phyloP scores from a whole-genome alignment of 2,888 invertebrate genomes.

The Meiosimyza platycephala region DNA sequence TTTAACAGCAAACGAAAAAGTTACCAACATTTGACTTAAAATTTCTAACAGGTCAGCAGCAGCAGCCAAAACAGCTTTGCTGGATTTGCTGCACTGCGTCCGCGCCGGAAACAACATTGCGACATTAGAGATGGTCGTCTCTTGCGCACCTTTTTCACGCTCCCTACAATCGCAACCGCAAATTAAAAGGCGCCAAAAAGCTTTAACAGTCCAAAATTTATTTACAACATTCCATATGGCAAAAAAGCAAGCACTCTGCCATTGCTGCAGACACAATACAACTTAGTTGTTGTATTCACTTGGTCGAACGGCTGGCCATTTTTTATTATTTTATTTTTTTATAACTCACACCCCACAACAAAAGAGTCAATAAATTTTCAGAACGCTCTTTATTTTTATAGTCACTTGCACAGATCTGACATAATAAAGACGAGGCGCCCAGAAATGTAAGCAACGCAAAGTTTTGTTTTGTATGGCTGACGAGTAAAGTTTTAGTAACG shows the following conservation, averaged over 20 bases:
- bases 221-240: not conserved
- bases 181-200: not conserved
- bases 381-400: constrained; percentile 58
- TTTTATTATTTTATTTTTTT: constrained; percentile 41
- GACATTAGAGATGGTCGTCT: constrained; percentile 14
- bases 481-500: not conserved
- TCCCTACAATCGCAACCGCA: not conserved
- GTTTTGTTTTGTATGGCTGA: not conserved
- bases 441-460: constrained; percentile 46
- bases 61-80: constrained; percentile 38
- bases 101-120: constrained; percentile 29
- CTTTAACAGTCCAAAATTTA: not conserved
- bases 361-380: constrained; percentile 60
- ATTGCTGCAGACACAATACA: not conserved
- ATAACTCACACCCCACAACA: constrained; percentile 53
- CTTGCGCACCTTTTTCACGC: not conserved
- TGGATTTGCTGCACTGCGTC: too few species aligned
- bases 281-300: not conserved
- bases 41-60: constrained; percentile 51
- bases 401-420: constrained; percentile 63
- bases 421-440: constrained; percentile 62
- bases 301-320: not conserved
- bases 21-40: constrained; percentile 62
- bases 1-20: constrained; percentile 49
- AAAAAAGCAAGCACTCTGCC: not conserved